Evolutionary conservation across 2,888 invertebrate genomes (phyloP).

Genomic region (Embidobia sp.): DNA sequence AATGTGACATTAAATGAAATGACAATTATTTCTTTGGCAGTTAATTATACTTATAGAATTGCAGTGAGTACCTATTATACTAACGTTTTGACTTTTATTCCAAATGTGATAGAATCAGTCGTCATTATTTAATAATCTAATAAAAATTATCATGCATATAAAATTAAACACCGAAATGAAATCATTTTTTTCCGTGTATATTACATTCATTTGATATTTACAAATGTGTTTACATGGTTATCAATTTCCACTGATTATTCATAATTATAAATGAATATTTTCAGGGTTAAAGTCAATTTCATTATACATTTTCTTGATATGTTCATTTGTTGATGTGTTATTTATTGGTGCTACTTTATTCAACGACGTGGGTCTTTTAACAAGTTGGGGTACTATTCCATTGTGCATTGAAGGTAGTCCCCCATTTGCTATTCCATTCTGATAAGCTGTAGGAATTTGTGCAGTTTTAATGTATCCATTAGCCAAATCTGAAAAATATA

Average conservation of each 20-base stretch:
- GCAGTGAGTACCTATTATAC: too few relatives aligned
- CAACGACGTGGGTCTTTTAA: conserved; percentile 72
- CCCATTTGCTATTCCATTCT: conserved; percentile 69
- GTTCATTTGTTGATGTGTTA: conserved; percentile 69
- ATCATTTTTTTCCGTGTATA: too few relatives aligned
- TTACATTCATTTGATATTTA: conserved; percentile 12
- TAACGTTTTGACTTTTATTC: too few relatives aligned
- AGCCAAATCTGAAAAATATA: conserved; percentile 24
- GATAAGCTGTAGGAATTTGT: conserved; percentile 8
- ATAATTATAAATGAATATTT: conserved; percentile 45
- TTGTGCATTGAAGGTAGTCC: conserved; percentile 73
- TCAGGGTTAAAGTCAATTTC: conserved; percentile 77
- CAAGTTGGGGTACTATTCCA: conserved; percentile 71
- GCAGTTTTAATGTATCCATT: conserved; percentile 46
- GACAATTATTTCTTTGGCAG: too few relatives aligned
- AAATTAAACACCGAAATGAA: too few relatives aligned
- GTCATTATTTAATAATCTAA: too few relatives aligned
- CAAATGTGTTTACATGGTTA: conserved; percentile 51
- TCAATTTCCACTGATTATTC: not conserved
- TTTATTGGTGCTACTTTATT: conserved; percentile 74
- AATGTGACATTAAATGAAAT: too few relatives aligned
- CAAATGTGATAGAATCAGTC: too few relatives aligned
- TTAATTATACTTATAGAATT: too few relatives aligned
- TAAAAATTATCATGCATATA: too few relatives aligned
- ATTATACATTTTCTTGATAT: conserved; percentile 80